These are phyloP conservation scores for Stenotaenia linearis DNA, from an alignment of 2,888 invertebrate species.

Conservation along the genomic window DNA sequence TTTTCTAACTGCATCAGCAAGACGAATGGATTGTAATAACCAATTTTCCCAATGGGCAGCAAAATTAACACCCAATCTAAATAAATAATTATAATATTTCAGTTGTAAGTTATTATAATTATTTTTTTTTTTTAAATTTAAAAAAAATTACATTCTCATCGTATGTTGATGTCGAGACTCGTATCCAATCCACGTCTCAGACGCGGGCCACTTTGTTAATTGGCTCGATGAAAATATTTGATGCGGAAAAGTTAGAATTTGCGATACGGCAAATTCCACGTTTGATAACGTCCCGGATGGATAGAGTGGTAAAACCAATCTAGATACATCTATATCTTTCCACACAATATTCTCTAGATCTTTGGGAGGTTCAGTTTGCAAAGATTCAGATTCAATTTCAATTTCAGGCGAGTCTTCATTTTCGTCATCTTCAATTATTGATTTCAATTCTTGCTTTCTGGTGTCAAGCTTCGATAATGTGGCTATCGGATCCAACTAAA, in stretches of 20 bases:
- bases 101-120: neutral
- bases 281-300: neutral
- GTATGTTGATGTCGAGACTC: neutral
- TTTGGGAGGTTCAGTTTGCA: neutral
- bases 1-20: neutral
- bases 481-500: neutral
- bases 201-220: neutral
- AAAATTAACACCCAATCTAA: neutral
- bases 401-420: neutral
- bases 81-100: neutral
- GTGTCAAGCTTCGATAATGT: neutral
- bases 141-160: neutral
- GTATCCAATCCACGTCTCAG: neutral
- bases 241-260: neutral
- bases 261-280: neutral
- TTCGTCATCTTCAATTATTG: neutral
- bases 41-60: neutral
- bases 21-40: neutral
- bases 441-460: neutral
- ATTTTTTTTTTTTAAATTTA: too few species aligned
- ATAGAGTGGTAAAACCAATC: neutral
- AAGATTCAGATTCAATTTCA: neutral
- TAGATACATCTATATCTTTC: neutral
- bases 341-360: neutral
- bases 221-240: neutral